Conservation (phyloP, 2,888 invertebrate species). For the Salpingus planirostris region DNA sequence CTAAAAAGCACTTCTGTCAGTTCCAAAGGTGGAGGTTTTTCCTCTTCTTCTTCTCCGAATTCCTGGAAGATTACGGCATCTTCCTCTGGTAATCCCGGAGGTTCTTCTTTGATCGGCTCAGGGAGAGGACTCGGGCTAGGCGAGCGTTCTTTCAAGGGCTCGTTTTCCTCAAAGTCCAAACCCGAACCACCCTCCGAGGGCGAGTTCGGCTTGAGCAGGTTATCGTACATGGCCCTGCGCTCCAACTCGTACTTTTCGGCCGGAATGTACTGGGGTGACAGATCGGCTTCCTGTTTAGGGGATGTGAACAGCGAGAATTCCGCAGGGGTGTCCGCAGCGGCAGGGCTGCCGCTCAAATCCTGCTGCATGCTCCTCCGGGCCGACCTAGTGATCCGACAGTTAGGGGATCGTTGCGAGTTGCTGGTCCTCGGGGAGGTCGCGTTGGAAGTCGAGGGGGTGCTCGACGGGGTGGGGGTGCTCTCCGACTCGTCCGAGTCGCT, state of each 20-base stretch:
- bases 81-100: slow-evolving; percentile 35
- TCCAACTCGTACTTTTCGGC: slow-evolving; percentile 43
- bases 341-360: slow-evolving; percentile 38
- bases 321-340: slow-evolving; percentile 33
- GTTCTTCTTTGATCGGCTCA: too few relatives aligned
- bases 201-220: slow-evolving; percentile 34
- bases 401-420: slow-evolving; percentile 25
- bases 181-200: too few relatives aligned
- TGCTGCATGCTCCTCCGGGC: slow-evolving; percentile 41
- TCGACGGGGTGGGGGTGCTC: slow-evolving; percentile 43
- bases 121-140: too few relatives aligned
- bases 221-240: slow-evolving; percentile 40
- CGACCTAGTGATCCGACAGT: slow-evolving; percentile 39
- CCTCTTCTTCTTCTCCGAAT: slow-evolving; percentile 36
- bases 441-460: slow-evolving; percentile 46
- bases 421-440: slow-evolving; percentile 42
- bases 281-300: slow-evolving; percentile 33
- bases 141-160: too few relatives aligned
- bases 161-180: too few relatives aligned
- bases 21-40: slow-evolving; percentile 25
- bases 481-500: slow-evolving; percentile 42
- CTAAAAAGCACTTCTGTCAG: slow-evolving; percentile 15
- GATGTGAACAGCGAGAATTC: slow-evolving; percentile 36
- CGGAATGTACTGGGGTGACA: slow-evolving; percentile 41
- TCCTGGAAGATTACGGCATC: too few relatives aligned